These are phyloP conservation scores for Sussaba pulchella DNA, from an alignment of 2,888 invertebrate genomes.

Conservation along the genomic window DNA sequence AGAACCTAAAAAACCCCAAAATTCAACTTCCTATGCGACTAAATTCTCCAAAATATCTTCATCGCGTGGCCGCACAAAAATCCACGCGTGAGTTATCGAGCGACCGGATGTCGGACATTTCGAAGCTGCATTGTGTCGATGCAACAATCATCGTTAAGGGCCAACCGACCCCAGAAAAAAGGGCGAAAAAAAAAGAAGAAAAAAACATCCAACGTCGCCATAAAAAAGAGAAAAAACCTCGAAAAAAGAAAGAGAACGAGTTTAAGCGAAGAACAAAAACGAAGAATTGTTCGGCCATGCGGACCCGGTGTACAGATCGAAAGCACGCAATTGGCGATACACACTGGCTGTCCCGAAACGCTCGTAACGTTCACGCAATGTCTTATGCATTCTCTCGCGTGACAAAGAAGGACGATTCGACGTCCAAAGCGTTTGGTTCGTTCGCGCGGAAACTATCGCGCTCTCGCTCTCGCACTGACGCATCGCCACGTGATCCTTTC, in stretches of 20 bases:
- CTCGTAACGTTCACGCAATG: background rate
- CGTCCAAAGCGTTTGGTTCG: slow-evolving; percentile 48
- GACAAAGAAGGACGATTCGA: slow-evolving; percentile 31
- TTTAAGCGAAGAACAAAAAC: background rate
- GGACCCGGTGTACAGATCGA: slow-evolving; percentile 56
- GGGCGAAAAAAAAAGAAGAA: background rate
- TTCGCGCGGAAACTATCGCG: slow-evolving; percentile 10
- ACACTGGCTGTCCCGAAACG: slow-evolving; percentile 5
- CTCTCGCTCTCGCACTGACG: slow-evolving; percentile 71
- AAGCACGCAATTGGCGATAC: slow-evolving; percentile 57
- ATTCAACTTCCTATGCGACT: no score
- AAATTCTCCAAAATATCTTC: no score
- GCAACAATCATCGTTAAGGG: background rate
- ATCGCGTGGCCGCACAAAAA: no score
- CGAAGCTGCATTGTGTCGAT: no score
- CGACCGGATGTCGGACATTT: no score
- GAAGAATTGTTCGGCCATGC: slow-evolving; percentile 34
- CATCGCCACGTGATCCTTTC: slow-evolving; percentile 78
- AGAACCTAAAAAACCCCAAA: no score
- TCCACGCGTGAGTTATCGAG: no score
- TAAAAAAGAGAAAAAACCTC: slow-evolving; percentile 11
- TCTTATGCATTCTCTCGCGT: background rate
- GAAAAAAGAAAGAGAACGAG: slow-evolving; percentile 31
- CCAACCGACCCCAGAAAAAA: background rate
- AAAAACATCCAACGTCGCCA: background rate